These are phyloP conservation scores for Brachyrhaphis roseni DNA, from an alignment of 2,797 vertebrate species.

Conservation along the genomic window DNA sequence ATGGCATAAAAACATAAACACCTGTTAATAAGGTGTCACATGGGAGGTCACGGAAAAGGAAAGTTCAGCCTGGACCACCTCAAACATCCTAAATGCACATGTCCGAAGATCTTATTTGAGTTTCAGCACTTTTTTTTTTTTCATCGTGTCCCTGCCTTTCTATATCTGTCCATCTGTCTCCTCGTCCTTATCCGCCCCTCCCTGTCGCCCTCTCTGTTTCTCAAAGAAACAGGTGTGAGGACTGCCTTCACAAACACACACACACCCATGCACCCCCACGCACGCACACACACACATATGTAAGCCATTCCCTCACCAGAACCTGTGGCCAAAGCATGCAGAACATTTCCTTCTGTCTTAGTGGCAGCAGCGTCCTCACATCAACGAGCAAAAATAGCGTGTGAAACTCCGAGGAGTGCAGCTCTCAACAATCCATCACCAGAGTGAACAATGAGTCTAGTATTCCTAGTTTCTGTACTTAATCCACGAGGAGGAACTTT, in stretches of 20 bases:
- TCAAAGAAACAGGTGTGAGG: slow-evolving; percentile 77
- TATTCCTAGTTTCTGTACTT: not conserved
- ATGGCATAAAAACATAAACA: slow-evolving; percentile 39
- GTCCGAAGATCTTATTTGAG: slow-evolving; percentile 27
- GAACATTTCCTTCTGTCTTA: slow-evolving; percentile 73
- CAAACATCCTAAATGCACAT: slow-evolving; percentile 22
- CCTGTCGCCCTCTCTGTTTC: slow-evolving; percentile 42
- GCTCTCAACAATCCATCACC: slow-evolving; percentile 28
- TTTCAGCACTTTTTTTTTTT: slow-evolving; percentile 40
- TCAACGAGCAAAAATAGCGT: slow-evolving; percentile 68
- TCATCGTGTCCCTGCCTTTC: slow-evolving; percentile 14
- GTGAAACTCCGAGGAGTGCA: slow-evolving; percentile 55
- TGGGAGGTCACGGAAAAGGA: slow-evolving; percentile 25
- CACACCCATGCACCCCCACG: slow-evolving; percentile 21
- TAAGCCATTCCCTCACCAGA: slow-evolving; percentile 45
- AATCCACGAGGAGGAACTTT: slow-evolving; percentile 7
- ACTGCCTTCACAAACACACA: slow-evolving; percentile 41
- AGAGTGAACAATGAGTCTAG: not conserved
- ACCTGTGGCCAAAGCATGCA: slow-evolving; percentile 73
- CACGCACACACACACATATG: slow-evolving; percentile 33
- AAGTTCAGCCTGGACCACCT: not conserved
- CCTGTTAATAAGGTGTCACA: slow-evolving; percentile 56
- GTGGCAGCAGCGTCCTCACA: slow-evolving; percentile 64
- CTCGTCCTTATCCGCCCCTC: slow-evolving; percentile 37
- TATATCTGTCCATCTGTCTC: slow-evolving; percentile 28